Evolutionary conservation across 64 coral and sea anemone genomes (phyloP), one percentile per base, ranked within the genome.

Genomic region (Pocillopora verrucosa): DNA sequence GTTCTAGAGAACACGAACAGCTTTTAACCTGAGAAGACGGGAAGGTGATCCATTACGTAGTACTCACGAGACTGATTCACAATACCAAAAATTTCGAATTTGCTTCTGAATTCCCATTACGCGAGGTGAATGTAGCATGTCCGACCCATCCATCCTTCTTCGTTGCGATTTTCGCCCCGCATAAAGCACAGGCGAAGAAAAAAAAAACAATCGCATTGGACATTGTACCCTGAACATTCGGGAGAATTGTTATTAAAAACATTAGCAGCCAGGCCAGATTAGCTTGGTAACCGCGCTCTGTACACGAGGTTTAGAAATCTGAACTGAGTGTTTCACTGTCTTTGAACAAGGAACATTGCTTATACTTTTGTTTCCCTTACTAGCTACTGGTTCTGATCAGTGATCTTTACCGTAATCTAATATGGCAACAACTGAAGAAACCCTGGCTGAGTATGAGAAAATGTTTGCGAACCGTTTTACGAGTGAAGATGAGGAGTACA

Each of bases 381-480:
- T 15, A 59, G 14, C 56, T 80, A 41, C 51, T 25, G 11, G 13
- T 25, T 17, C 16, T 72, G 59, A 20, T 74, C 12, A 17, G 35
- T 60, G n/a, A 22, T 51, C 34, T 25, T 34, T 20, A 7, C 34
- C 38, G 13, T 13, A 13, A 45, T 73, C 37, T 34, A 37, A 38
- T 65, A 92, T 92, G 90, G 74, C 90, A 16, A 87, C 81, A 11
- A 76, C 82, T 35, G 90, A 92, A 86, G 92, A 94, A 84, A 75
- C 74, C 19, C 3, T 98, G 38, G 83, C 90, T 5, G 59, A 88
- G 77, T 94, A 90, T 58, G 94, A 98, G 51, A 90, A 94, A 70
- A 82, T 98, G 60, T 98, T 98, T 87, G 76, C 96, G 0, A 94
- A 98, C 16, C 93, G 96, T 16, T 98, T 92, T 58, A 92, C 96